Evolutionary conservation across 2,113 vertebrate species (phyloP).

Genomic region (Anguilla rostrata): DNA sequence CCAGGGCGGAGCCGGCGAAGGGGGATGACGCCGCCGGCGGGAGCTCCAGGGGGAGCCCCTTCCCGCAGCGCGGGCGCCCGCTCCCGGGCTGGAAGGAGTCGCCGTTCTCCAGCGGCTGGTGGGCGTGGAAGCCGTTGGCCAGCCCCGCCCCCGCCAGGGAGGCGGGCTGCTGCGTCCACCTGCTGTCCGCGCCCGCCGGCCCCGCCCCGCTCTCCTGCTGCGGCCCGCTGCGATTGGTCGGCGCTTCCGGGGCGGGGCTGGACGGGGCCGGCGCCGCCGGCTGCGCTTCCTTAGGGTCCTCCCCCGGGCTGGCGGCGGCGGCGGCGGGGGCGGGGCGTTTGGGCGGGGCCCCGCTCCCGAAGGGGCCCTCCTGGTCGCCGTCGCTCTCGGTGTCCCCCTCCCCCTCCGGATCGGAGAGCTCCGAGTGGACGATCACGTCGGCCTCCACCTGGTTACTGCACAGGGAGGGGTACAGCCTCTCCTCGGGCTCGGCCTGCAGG

Average conservation of each 20-base stretch:
- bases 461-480: slow-evolving; percentile 63
- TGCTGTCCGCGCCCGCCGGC: background rate
- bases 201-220: slow-evolving; percentile 37
- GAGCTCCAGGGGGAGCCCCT: slow-evolving; percentile 53
- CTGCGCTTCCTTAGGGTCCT: slow-evolving; percentile 34
- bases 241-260: slow-evolving; percentile 46
- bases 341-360: background rate
- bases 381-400: slow-evolving; percentile 42
- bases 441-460: slow-evolving; percentile 87
- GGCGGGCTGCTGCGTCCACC: slow-evolving; percentile 35
- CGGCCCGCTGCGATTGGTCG: slow-evolving; percentile 54
- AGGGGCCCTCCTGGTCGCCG: background rate
- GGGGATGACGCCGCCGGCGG: slow-evolving; percentile 49
- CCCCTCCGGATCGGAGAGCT: slow-evolving; percentile 76
- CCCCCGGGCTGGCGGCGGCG: slow-evolving; percentile 8
- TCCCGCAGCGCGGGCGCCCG: slow-evolving; percentile 56
- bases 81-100: slow-evolving; percentile 54
- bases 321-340: slow-evolving; percentile 26
- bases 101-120: slow-evolving; percentile 61
- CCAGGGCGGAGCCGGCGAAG: slow-evolving; percentile 67
- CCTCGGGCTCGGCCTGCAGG: slow-evolving; percentile 54
- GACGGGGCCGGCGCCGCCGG: slow-evolving; percentile 33
- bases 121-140: slow-evolving; percentile 79
- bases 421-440: slow-evolving; percentile 93
- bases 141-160: slow-evolving; percentile 51